Evolutionary conservation across 2,888 invertebrate species (phyloP).

Genomic region (Eulithis prunata): DNA sequence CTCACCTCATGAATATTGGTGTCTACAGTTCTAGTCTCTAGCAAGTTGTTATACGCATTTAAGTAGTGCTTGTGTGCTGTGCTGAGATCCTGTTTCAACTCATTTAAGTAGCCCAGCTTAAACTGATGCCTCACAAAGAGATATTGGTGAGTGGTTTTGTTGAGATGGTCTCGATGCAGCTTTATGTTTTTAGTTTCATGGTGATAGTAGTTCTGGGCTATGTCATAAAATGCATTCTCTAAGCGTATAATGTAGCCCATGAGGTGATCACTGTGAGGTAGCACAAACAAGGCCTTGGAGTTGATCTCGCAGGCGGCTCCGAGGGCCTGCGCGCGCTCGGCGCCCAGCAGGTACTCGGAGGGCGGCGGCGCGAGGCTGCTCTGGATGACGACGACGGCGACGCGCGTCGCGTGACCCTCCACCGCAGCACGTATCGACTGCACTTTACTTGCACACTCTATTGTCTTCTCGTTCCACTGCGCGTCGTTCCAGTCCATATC

Average conservation of each 20-base stretch:
- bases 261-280: conserved; percentile 96
- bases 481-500: conserved; percentile 99
- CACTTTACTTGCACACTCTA: conserved; percentile 95
- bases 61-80: conserved; percentile 94
- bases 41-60: conserved; percentile 95
- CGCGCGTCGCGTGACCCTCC: conserved; percentile 88
- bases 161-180: conserved; percentile 94
- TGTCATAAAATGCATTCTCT: conserved; percentile 96
- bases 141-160: conserved; percentile 95
- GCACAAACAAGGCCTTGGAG: conserved; percentile 95
- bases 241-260: conserved; percentile 90
- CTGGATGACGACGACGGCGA: conserved; percentile 96
- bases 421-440: conserved; percentile 91
- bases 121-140: conserved; percentile 98
- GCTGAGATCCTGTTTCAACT: conserved; percentile 94
- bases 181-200: conserved; percentile 94
- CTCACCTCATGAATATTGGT: conserved; percentile 97
- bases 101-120: conserved; percentile 97
- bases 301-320: conserved; percentile 96
- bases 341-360: conserved; percentile 92
- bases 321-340: conserved; percentile 95
- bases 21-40: conserved; percentile 95
- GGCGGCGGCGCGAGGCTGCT: conserved; percentile 90
- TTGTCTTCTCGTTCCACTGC: conserved; percentile 97
- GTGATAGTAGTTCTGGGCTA: conserved; percentile 96